Percentiles rank a stretch among this genome's conserved stretches.
phyloP scores from a whole-genome alignment of 2,888 invertebrate species.

The Myathropa florea region DNA sequence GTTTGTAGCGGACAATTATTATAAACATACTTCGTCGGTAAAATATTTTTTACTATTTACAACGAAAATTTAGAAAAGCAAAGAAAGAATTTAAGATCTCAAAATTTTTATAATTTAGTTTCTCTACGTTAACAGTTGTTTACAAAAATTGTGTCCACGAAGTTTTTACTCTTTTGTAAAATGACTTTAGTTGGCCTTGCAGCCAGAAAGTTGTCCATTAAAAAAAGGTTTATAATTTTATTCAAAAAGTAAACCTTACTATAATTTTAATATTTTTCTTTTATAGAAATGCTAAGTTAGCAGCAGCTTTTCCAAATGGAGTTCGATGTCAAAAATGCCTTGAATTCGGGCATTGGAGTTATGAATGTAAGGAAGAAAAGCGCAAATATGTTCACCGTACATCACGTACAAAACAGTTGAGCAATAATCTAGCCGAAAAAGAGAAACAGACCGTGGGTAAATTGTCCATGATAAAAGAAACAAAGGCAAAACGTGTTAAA shows the following conservation, averaged over 20 bases:
- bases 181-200: constrained; percentile 79
- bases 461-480: constrained; percentile 41
- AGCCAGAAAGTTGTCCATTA: constrained; percentile 78
- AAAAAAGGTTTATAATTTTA: constrained; percentile 76
- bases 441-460: constrained; percentile 17
- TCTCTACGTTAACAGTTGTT: neutral
- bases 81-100: neutral
- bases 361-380: constrained; percentile 92
- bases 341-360: constrained; percentile 96
- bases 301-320: constrained; percentile 87
- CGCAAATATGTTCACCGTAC: constrained; percentile 92
- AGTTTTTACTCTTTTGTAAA: constrained; percentile 35
- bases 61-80: neutral
- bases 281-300: constrained; percentile 83
- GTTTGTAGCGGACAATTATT: neutral
- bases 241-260: neutral
- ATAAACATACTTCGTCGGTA: neutral
- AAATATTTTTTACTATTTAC: neutral
- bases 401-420: constrained; percentile 90
- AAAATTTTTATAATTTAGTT: neutral
- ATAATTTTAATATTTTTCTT: neutral
- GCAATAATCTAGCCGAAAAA: constrained; percentile 83
- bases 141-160: constrained; percentile 60
- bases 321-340: constrained; percentile 95
- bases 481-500: constrained; percentile 67